Conservation (phyloP, 1,140 invertebrate genomes). For the Zaprionus tsacasi region DNA sequence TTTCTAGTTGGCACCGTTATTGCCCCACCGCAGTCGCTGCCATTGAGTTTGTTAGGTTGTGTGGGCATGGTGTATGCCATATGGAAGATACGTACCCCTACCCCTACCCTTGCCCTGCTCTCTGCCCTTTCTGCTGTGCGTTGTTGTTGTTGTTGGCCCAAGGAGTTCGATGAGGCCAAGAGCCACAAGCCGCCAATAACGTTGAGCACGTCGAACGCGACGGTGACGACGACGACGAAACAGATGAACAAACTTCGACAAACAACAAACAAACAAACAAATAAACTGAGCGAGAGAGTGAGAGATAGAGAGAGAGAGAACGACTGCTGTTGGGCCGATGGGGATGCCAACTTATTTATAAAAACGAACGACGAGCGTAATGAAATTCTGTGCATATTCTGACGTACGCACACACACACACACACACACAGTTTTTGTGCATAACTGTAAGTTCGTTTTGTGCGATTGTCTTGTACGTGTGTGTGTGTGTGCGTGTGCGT, state of each 20-base stretch:
- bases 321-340: conserved; percentile 1
- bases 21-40: conserved; percentile 5
- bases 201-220: conserved; percentile 58
- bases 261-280: conserved; percentile 64
- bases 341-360: conserved; percentile 73
- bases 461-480: conserved; percentile 61
- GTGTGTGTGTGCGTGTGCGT: conserved; percentile 31
- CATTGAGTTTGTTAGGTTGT: not conserved
- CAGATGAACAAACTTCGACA: conserved; percentile 74
- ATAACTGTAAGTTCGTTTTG: conserved; percentile 72
- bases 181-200: conserved; percentile 38
- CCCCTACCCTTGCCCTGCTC: not conserved
- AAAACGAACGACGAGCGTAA: conserved; percentile 60
- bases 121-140: no score
- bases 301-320: not conserved
- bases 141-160: not conserved
- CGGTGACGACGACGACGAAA: conserved; percentile 31
- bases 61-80: not conserved
- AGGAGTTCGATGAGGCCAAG: not conserved
- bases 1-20: conserved; percentile 60
- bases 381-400: conserved; percentile 81
- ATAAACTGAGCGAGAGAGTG: not conserved
- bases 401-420: conserved; percentile 44
- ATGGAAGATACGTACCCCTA: not conserved
- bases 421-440: conserved; percentile 46